Conservation (phyloP, 2,797 vertebrate genomes). For the Xenopus petersii region DNA sequence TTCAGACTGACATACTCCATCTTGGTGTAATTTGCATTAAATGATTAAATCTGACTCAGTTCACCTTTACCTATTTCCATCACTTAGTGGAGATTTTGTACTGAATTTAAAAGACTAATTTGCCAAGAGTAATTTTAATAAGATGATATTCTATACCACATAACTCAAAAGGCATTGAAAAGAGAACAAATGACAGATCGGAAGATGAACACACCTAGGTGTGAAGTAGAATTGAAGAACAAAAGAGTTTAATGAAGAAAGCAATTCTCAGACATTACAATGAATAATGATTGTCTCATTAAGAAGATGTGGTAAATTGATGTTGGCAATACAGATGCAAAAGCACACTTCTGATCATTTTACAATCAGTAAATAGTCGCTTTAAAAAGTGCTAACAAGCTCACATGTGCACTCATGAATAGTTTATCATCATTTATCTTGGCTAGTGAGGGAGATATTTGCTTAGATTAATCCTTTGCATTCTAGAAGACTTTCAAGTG, state of each 20-base stretch:
- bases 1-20: constrained; percentile 25
- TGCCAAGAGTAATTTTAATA: constrained; percentile 40
- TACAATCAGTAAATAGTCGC: constrained; percentile 63
- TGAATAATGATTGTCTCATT: constrained; percentile 50
- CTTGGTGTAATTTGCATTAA: constrained; percentile 34
- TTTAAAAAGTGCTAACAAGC: constrained; percentile 66
- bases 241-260: constrained; percentile 45
- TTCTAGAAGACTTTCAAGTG: constrained; percentile 25
- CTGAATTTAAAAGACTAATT: constrained; percentile 44
- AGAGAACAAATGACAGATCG: constrained; percentile 40
- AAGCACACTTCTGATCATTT: constrained; percentile 65
- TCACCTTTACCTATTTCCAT: constrained; percentile 40
- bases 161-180: constrained; percentile 32
- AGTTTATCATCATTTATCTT: constrained; percentile 57
- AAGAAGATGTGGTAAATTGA: constrained; percentile 62
- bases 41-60: constrained; percentile 37
- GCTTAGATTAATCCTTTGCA: constrained; percentile 6
- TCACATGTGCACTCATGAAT: constrained; percentile 64
- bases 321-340: constrained; percentile 67
- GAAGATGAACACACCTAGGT: constrained; percentile 42
- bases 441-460: constrained; percentile 54
- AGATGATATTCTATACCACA: constrained; percentile 39
- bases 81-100: constrained; percentile 21
- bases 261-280: constrained; percentile 44
- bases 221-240: constrained; percentile 33